Evolutionary conservation across 2,888 invertebrate species (phyloP), one percentile per base, ranked within the genome.

Genomic region (Hypomecis atomaria): DNA sequence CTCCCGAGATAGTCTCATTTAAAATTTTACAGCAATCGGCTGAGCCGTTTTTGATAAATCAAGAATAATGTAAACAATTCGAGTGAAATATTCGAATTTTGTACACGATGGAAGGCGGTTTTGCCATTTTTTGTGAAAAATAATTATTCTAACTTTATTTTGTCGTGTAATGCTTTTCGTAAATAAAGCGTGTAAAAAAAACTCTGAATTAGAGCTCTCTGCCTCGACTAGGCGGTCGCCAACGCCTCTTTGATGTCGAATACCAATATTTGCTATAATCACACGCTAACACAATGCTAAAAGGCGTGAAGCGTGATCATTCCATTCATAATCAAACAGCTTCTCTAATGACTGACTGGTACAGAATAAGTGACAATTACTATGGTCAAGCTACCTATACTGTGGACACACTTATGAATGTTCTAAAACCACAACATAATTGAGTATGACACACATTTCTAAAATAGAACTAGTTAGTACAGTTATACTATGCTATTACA

Each of bases 401-500:
- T n/a, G 9, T 13, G 6, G n/a, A 23, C 23, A 23, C 23, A 2
- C 0, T 13, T 13, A 10, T 60, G 48, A n/a, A 7, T 38, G 9
- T 5, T 9, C 23, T 5, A 23, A 62, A 53, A 55, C 59, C 63
- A 59, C 59, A 64, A 55, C 47, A 36, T 57, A 33, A 52, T 33
- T 57, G 13, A 43, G 8, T 34, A 43, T 55, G 47, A 47, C 47
- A 38, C 56, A n/a, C 47, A 33, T 47, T 47, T 38, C 6, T n/a
- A 38, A 40, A 43, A 43, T 54, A 42, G 42, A 34, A 3, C 4
- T 43, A 34, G n/a, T 47, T 6, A 4, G 8, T n/a, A 34, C n/a
- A 5, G 44, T 7, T 44, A 7, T 44, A 44, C 13, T 23, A 23
- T 23, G 3, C 23, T 23, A 23, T 23, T 23, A 23, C 23, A 23